Evolutionary conservation across 2,113 vertebrate genomes (phyloP).

Genomic region (Lycaon pictus): DNA sequence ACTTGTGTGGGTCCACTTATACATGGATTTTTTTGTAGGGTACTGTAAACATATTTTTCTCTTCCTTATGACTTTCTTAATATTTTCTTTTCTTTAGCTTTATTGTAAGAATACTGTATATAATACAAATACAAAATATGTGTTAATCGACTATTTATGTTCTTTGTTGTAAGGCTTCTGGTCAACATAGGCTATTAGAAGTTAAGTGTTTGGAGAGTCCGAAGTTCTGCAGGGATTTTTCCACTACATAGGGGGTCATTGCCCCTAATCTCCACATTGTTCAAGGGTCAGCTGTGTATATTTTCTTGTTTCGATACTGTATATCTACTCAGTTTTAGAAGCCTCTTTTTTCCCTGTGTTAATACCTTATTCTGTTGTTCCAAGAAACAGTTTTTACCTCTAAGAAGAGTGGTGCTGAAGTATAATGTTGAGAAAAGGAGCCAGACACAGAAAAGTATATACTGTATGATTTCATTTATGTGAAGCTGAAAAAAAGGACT

Average conservation of each 20-base stretch:
- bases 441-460: not conserved
- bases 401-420: slow-evolving; percentile 13
- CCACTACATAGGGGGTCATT: not conserved
- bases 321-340: slow-evolving; percentile 17
- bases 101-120: not conserved
- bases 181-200: not conserved
- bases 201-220: not conserved
- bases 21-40: not conserved
- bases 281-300: not conserved
- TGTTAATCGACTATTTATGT: not conserved
- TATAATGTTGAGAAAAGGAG: slow-evolving; percentile 19
- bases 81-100: not conserved
- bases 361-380: not conserved
- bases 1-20: not conserved
- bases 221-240: not conserved
- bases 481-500: not conserved
- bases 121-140: not conserved
- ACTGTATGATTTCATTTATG: not conserved
- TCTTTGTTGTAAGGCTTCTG: not conserved
- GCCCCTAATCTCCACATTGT: not conserved
- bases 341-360: not conserved
- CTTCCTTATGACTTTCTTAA: not conserved
- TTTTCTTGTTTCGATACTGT: slow-evolving; percentile 31
- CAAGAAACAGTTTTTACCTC: slow-evolving; percentile 28
- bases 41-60: not conserved